Base-by-base conservation (phyloP, 2,888 invertebrate genomes). In the Erebia epiphron region DNA sequence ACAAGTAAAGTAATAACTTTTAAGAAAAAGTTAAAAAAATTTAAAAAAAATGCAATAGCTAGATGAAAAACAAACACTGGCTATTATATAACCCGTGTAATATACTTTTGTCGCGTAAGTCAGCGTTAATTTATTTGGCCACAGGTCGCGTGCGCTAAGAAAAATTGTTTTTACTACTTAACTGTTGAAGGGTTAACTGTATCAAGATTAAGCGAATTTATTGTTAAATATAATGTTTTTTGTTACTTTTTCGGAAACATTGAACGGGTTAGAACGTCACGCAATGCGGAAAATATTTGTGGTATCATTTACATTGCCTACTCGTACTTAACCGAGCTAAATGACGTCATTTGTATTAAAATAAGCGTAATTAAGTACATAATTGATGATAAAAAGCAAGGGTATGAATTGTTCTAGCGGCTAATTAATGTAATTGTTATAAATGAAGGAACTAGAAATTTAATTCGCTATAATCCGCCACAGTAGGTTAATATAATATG, bases 281-380 rank as follows among this genome's bases (percentile, higher is more conserved):
- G 72, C 50, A 65, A 67, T 66, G 70, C 72, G 73, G 73, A 67
- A 73, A 71, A 70, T 74, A 62, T 62, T 49, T 49, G 62, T 62
- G 21, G 18, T 62, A 62, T 62, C 62, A 62, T 13, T 61, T 21
- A 49, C 14, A 46, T 7, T 62, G 21, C 1, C 41, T 49, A 4
- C 26, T 14, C 7, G 5, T 41, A 43, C 1, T 41, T 54, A 16
- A 50, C n/a, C 0, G n/a, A n/a, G 46, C 18, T 11, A 5, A 46
- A 49, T 49, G 18, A 62, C 49, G 62, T 21, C 62, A 49, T 62
- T 60, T 16, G 41, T 60, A 41, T 60, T 35, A 35, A 35, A 35
- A 35, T 35, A 35, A 7, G 35, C 7, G 7, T 35, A 35, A 35
- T 35, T 35, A 35, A 35, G 35, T 35, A 35, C 35, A 35, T 35